phyloP scores from a whole-genome alignment of 1,140 invertebrate genomes.

The Harlomillsia oculata region DNA sequence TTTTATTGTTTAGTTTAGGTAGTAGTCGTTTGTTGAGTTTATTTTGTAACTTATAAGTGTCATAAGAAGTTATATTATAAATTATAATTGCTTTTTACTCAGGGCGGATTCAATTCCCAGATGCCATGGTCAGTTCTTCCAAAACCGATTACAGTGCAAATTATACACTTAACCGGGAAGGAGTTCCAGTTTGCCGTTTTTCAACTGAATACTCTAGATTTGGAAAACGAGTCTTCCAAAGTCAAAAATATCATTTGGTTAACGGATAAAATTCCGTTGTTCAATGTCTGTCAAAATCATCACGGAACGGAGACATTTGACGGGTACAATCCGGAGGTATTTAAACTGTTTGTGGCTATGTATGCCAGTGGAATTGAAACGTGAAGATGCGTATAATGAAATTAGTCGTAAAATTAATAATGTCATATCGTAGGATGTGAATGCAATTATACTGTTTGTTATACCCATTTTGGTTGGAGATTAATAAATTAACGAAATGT shows the following conservation, averaged over 20 bases:
- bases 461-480: too few relatives aligned
- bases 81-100: conserved; percentile 15
- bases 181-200: conserved; percentile 68
- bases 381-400: too few relatives aligned
- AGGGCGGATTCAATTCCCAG: conserved; percentile 45
- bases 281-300: conserved; percentile 53
- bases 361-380: too few relatives aligned
- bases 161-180: conserved; percentile 63
- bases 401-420: too few relatives aligned
- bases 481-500: too few relatives aligned
- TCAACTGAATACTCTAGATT: conserved; percentile 72
- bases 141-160: conserved; percentile 68
- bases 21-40: too few relatives aligned
- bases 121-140: conserved; percentile 44
- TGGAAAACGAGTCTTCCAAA: conserved; percentile 40
- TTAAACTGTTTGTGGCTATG: conserved; percentile 64
- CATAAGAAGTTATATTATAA: background rate
- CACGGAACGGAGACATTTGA: conserved; percentile 53
- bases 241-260: conserved; percentile 71
- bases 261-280: conserved; percentile 55
- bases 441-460: too few relatives aligned
- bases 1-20: background rate
- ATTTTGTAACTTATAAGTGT: background rate
- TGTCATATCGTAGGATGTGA: too few relatives aligned
- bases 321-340: conserved; percentile 65